phyloP scores from a whole-genome alignment of 2,113 vertebrate species.

The Lathamus discolor region DNA sequence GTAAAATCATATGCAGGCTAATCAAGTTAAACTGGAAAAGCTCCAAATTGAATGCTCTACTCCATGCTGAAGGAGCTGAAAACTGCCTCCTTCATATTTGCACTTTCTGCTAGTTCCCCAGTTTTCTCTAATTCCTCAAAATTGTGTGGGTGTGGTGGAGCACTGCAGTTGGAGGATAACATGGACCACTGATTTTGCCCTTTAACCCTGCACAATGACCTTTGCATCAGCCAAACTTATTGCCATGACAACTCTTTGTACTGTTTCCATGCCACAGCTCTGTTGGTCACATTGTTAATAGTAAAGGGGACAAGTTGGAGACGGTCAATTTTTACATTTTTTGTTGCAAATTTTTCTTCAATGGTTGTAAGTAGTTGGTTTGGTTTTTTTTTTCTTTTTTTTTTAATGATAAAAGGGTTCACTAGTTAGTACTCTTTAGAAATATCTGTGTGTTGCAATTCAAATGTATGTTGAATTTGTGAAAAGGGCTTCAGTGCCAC shows the following conservation, averaged over 20 bases:
- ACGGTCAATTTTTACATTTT: constrained; percentile 87
- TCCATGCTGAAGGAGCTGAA: constrained; percentile 77
- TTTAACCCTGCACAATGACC: constrained; percentile 82
- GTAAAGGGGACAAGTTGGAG: constrained; percentile 84
- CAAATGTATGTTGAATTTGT: constrained; percentile 87
- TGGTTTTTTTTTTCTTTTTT: constrained; percentile 26
- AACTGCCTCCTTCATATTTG: constrained; percentile 84
- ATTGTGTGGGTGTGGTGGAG: constrained; percentile 80
- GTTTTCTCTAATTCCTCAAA: constrained; percentile 71
- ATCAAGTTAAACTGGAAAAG: constrained; percentile 71
- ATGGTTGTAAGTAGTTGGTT: constrained; percentile 82
- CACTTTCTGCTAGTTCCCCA: constrained; percentile 85
- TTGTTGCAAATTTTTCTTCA: constrained; percentile 82
- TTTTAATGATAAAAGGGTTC: constrained; percentile 83
- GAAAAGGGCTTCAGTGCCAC: constrained; percentile 83
- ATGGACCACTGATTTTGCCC: constrained; percentile 81
- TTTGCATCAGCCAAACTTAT: constrained; percentile 86
- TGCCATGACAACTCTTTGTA: constrained; percentile 86
- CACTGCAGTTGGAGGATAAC: constrained; percentile 76
- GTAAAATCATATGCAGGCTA: constrained; percentile 60
- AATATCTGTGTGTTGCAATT: constrained; percentile 87
- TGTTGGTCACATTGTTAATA: constrained; percentile 83
- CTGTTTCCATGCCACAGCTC: constrained; percentile 84
- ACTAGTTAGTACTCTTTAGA: constrained; percentile 86
- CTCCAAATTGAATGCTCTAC: constrained; percentile 76